Evolutionary conservation across 2,113 vertebrate species (phyloP).

Genomic region (zebrafish (Danio rerio)): GRCz12tu NC_133195.1:24339501-24340000

Average conservation of each 20-base stretch:
- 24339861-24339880: neutral
- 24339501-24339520: neutral
- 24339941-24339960: too few relatives aligned
- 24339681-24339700: constrained; percentile 3
- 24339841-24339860: neutral
- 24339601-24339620: constrained; percentile 26
- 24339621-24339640: constrained; percentile 13
- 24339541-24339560: constrained; percentile 31
- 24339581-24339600: constrained; percentile 53
- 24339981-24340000: too few relatives aligned
- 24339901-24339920: neutral
- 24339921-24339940: too few relatives aligned
- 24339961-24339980: too few relatives aligned
- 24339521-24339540: neutral
- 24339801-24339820: neutral
- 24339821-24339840: neutral
- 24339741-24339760: neutral
- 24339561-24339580: constrained; percentile 37
- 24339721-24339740: constrained; percentile 2
- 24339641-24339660: constrained; percentile 4
- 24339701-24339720: neutral
- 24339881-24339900: neutral
- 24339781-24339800: neutral
- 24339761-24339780: neutral
- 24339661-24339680: neutral